Evolutionary conservation across 2,797 vertebrate genomes (phyloP).

Genomic region (Centroberyx gerrardi): DNA sequence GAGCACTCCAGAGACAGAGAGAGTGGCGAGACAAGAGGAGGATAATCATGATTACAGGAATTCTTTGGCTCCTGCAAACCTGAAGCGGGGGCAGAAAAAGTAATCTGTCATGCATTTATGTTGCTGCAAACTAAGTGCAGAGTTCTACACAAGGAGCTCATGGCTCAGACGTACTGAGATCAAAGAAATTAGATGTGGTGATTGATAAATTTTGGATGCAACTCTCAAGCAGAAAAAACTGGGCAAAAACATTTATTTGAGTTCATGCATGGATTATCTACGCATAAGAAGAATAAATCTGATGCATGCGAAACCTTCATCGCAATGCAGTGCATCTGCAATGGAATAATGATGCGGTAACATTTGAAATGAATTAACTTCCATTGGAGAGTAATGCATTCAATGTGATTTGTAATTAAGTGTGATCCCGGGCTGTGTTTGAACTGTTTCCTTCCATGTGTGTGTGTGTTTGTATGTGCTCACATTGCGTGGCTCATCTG

Average conservation of each 20-base stretch:
- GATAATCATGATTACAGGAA: conserved; percentile 12
- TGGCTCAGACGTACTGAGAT: background rate
- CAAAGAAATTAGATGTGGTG: background rate
- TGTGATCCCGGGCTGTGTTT: too few relatives aligned
- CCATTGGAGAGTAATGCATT: too few relatives aligned
- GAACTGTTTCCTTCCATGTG: too few relatives aligned
- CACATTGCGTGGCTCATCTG: conserved; percentile 88
- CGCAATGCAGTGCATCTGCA: too few relatives aligned
- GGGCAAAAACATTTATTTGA: too few relatives aligned
- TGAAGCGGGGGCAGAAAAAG: background rate
- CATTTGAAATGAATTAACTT: too few relatives aligned
- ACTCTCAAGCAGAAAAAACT: background rate
- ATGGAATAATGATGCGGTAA: too few relatives aligned
- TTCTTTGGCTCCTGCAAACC: conserved; percentile 14
- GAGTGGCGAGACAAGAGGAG: conserved; percentile 11
- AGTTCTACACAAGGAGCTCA: too few relatives aligned
- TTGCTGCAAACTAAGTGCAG: background rate
- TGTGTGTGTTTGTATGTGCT: conserved; percentile 38
- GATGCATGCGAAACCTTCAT: background rate
- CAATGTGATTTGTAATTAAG: background rate
- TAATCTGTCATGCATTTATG: background rate
- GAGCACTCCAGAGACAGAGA: conserved; percentile 28
- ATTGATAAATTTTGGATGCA: background rate
- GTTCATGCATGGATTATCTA: too few relatives aligned
- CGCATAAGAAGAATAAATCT: too few relatives aligned